These are phyloP conservation scores for Trachops cirrhosus DNA, from an alignment of 2,797 vertebrate genomes.

Conservation along the genomic window DNA sequence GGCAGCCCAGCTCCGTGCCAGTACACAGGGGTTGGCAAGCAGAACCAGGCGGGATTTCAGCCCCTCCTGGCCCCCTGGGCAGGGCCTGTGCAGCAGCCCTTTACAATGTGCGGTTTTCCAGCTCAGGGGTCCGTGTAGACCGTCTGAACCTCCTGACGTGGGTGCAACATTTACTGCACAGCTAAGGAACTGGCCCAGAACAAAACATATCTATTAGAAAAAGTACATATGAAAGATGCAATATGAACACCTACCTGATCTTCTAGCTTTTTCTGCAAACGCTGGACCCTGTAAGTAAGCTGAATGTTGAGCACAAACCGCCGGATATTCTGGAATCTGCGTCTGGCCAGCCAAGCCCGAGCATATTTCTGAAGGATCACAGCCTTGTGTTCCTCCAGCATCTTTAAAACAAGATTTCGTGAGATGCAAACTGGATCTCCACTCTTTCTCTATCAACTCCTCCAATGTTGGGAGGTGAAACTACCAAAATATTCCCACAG, in stretches of 20 bases:
- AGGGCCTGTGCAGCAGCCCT: neutral
- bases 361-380: slow-evolving; percentile 94
- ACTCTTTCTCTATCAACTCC: neutral
- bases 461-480: neutral
- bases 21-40: neutral
- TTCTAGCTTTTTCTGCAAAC: slow-evolving; percentile 93
- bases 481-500: neutral
- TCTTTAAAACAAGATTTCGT: slow-evolving; percentile 81
- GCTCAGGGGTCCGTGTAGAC: too few relatives aligned
- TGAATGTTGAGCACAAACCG: slow-evolving; percentile 95
- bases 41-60: neutral
- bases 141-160: neutral
- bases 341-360: slow-evolving; percentile 94
- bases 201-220: neutral
- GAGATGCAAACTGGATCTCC: neutral
- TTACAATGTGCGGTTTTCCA: neutral
- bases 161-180: neutral
- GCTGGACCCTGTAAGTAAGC: slow-evolving; percentile 94
- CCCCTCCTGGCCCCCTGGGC: neutral
- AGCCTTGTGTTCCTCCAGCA: slow-evolving; percentile 94
- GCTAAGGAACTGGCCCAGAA: neutral
- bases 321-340: slow-evolving; percentile 94
- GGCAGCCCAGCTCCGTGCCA: neutral
- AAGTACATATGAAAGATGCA: neutral
- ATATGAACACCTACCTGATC: slow-evolving; percentile 88